Conservation (phyloP, 1,140 invertebrate species). For the Branchinecta lynchi region DNA sequence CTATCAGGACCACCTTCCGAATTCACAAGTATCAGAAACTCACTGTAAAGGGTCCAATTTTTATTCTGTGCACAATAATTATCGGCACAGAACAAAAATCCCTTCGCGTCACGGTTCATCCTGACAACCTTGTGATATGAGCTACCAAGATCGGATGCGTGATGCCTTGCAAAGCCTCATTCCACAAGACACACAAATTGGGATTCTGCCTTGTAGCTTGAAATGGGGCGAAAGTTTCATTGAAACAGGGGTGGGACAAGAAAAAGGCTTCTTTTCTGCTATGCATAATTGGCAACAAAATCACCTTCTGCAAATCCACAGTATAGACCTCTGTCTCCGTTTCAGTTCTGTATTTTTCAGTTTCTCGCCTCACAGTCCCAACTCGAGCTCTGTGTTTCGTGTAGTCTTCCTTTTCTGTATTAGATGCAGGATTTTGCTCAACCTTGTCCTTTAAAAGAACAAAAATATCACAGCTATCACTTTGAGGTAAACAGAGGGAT, state of each 20-base stretch:
- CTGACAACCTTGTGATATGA: constrained; percentile 5
- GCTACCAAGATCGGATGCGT: constrained; percentile 3
- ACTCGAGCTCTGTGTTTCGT: constrained; percentile 9
- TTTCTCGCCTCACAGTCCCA: constrained; percentile 9
- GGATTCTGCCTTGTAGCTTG: constrained; percentile 5
- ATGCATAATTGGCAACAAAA: constrained; percentile 7
- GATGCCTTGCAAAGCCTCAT: neutral
- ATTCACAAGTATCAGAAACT: constrained; percentile 6
- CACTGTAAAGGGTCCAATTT: constrained; percentile 5
- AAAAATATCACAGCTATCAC: neutral
- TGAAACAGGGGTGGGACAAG: neutral
- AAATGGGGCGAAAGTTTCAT: constrained; percentile 9
- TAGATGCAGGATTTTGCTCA: constrained; percentile 9
- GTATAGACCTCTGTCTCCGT: constrained; percentile 9
- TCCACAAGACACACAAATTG: constrained; percentile 1
- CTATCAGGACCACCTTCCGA: constrained; percentile 4
- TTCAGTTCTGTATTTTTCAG: constrained; percentile 2
- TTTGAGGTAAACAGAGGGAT: constrained; percentile 5
- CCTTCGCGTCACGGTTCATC: constrained; percentile 4
- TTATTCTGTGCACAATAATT: constrained; percentile 7
- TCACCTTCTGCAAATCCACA: constrained; percentile 1
- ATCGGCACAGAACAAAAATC: constrained; percentile 9
- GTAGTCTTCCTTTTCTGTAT: constrained; percentile 9
- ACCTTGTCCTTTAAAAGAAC: constrained; percentile 6
- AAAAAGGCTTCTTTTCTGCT: neutral